Evolutionary conservation across 2,888 invertebrate genomes (phyloP).

Genomic region (Torymus auratus): DNA sequence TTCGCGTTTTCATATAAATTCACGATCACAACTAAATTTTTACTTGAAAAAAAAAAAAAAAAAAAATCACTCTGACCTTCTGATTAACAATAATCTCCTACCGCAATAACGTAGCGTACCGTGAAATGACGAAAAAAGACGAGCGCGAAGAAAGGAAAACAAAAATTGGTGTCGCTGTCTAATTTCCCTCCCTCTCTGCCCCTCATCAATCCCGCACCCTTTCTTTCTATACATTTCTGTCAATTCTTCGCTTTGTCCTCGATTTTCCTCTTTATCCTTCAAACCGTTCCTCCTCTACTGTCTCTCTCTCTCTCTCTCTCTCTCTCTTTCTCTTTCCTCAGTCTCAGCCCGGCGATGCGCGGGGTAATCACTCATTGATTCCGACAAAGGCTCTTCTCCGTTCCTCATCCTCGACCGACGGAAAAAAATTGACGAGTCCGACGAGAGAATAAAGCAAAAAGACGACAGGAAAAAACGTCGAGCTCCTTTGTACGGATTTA

Average conservation of each 20-base stretch:
- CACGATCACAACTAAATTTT: too few species aligned
- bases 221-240: slow-evolving; percentile 10
- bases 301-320: background rate
- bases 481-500: slow-evolving; percentile 31
- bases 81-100: too few species aligned
- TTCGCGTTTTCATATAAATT: too few species aligned
- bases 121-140: slow-evolving; percentile 1
- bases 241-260: slow-evolving; percentile 34
- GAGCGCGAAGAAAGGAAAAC: slow-evolving; percentile 1
- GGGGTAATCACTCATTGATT: slow-evolving; percentile 48
- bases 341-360: background rate
- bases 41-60: too few species aligned
- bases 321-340: background rate
- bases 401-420: too few species aligned
- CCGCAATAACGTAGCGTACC: too few species aligned
- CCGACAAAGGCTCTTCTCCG: background rate
- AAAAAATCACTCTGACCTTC: too few species aligned
- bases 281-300: background rate
- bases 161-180: slow-evolving; percentile 26
- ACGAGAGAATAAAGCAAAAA: slow-evolving; percentile 16
- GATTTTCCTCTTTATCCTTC: background rate
- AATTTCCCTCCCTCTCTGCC: slow-evolving; percentile 10
- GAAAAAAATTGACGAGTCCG: slow-evolving; percentile 19
- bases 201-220: too few species aligned
- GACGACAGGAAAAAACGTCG: background rate